Percentiles rank a stretch among this genome's conserved stretches.
phyloP scores from a whole-genome alignment of 1,140 invertebrate genomes.

The Aphidius gifuensis region DNA sequence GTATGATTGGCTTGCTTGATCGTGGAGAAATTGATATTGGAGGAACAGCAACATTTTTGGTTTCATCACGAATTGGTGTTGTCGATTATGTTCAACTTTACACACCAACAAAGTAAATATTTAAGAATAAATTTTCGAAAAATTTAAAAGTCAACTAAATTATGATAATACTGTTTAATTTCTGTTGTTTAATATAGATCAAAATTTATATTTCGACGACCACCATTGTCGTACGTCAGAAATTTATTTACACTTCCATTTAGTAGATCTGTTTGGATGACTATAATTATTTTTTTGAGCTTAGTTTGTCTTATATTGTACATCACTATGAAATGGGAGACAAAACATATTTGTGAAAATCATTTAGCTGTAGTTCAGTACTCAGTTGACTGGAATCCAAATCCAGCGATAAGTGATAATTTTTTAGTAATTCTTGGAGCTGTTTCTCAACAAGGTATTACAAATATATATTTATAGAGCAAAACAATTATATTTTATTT shows the following conservation, averaged over 20 bases:
- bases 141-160: background rate
- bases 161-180: slow-evolving; percentile 1
- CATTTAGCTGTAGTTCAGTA: background rate
- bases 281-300: slow-evolving; percentile 50
- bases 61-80: slow-evolving; percentile 56
- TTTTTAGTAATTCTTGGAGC: slow-evolving; percentile 37
- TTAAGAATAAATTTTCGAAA: background rate
- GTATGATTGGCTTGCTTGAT: slow-evolving; percentile 63
- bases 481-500: no score
- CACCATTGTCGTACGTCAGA: slow-evolving; percentile 64
- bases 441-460: no score
- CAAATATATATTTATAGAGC: no score
- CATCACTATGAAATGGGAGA: slow-evolving; percentile 50
- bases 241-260: slow-evolving; percentile 66
- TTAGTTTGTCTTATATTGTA: slow-evolving; percentile 51
- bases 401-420: slow-evolving; percentile 35
- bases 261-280: slow-evolving; percentile 59
- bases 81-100: slow-evolving; percentile 63
- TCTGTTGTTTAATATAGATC: slow-evolving; percentile 39
- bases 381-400: background rate
- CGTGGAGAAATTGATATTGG: slow-evolving; percentile 61
- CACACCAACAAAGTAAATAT: slow-evolving; percentile 52
- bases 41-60: slow-evolving; percentile 62
- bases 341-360: slow-evolving; percentile 21
- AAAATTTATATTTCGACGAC: slow-evolving; percentile 64